These are phyloP conservation scores for Pygoscelis adeliae DNA, from an alignment of 2,113 vertebrate genomes.

Conservation along the genomic window DNA sequence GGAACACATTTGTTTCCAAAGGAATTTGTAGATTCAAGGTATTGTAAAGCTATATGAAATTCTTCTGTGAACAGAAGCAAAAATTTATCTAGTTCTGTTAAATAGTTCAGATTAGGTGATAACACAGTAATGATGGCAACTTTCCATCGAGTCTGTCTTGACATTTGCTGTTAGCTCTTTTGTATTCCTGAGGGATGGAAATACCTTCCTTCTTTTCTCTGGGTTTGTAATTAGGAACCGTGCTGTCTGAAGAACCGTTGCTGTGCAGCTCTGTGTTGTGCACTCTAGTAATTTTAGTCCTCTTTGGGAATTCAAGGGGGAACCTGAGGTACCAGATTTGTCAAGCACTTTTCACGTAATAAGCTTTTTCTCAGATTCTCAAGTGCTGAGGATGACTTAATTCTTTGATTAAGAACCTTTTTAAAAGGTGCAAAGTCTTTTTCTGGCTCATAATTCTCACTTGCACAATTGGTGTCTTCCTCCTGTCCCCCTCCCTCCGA, in stretches of 20 bases:
- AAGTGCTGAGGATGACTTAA: background rate
- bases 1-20: background rate
- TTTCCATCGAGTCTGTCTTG: background rate
- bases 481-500: background rate
- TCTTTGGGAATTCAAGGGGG: background rate
- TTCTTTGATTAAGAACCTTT: slow-evolving; percentile 2
- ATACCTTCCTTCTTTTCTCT: background rate
- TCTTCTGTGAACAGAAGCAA: background rate
- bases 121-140: background rate
- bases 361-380: background rate
- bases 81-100: background rate
- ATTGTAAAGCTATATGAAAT: background rate
- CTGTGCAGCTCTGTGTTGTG: background rate
- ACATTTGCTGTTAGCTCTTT: background rate
- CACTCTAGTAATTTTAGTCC: background rate
- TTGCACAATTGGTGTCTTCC: background rate
- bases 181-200: background rate
- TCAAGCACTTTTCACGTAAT: background rate
- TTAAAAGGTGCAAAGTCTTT: slow-evolving; percentile 1
- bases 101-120: background rate
- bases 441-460: background rate
- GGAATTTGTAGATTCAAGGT: background rate
- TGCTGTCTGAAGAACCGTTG: background rate
- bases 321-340: background rate
- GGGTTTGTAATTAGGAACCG: background rate